Conservation (phyloP, 2,113 vertebrate species). For the Hippocampus barbouri region DNA sequence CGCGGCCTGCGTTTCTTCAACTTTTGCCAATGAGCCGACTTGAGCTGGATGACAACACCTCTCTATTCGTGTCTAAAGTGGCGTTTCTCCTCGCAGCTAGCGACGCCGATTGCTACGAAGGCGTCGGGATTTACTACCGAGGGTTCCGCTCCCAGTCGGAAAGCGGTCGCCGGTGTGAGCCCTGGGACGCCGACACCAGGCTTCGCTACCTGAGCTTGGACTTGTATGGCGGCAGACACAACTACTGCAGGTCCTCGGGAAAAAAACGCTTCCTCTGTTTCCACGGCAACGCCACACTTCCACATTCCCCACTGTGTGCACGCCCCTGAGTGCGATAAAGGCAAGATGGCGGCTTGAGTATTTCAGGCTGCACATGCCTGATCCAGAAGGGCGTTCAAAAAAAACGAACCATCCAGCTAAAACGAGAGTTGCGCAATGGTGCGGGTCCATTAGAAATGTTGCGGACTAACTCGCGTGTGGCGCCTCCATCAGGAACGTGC, state of each 20-base stretch:
- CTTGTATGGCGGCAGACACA: conserved; percentile 57
- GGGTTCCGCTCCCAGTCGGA: conserved; percentile 40
- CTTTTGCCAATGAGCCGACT: no score
- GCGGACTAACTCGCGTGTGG: not conserved
- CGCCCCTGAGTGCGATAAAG: no score
- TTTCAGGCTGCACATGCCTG: no score
- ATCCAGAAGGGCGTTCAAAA: no score
- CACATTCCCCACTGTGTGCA: no score
- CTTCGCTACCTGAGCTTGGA: conserved; percentile 21
- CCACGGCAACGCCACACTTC: not conserved
- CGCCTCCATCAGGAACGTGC: conserved; percentile 48
- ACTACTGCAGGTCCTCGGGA: conserved; percentile 65
- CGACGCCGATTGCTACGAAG: conserved; percentile 42
- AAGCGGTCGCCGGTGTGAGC: conserved; percentile 49
- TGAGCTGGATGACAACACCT: no score
- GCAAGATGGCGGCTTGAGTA: no score
- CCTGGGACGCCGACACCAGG: conserved; percentile 48
- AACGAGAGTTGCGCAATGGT: not conserved
- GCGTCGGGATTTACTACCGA: conserved; percentile 54
- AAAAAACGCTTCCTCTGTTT: not conserved
- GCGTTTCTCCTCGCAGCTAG: conserved; percentile 8
- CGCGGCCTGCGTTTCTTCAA: no score
- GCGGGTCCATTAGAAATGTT: not conserved
- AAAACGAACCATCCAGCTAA: no score
- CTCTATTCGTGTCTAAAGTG: no score